These are phyloP conservation scores for Toxotes jaculatrix DNA, from an alignment of 2,113 vertebrate species.

Conservation along the genomic window DNA sequence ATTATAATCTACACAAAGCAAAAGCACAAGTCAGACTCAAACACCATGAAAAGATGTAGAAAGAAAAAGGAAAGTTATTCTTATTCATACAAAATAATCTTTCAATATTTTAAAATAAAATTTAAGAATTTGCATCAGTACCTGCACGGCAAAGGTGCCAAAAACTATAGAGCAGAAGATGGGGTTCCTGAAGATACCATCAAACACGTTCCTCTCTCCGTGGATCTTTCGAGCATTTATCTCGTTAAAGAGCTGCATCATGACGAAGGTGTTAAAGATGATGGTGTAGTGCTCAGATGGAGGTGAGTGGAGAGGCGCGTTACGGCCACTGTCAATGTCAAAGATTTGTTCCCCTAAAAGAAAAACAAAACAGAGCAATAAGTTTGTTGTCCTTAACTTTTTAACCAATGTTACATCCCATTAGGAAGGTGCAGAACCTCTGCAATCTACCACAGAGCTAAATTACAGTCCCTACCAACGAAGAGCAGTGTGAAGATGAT, in stretches of 20 bases:
- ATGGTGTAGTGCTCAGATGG: constrained; percentile 99
- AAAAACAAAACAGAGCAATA: neutral
- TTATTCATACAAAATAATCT: neutral
- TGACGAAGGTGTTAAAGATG: constrained; percentile 99
- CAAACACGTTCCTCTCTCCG: constrained; percentile 97
- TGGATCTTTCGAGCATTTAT: constrained; percentile 99
- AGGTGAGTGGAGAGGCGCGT: constrained; percentile 95
- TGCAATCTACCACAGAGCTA: neutral
- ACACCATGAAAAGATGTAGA: neutral
- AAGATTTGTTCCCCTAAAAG: constrained; percentile 93
- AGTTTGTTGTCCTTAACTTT: neutral
- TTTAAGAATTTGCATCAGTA: constrained; percentile 55
- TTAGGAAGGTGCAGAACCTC: neutral
- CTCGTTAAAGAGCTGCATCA: constrained; percentile 99
- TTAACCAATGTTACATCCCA: neutral
- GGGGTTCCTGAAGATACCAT: constrained; percentile 97
- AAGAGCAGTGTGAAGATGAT: constrained; percentile 97
- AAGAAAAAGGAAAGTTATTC: neutral
- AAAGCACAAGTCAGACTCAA: neutral
- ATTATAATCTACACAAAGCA: constrained; percentile 89
- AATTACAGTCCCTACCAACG: constrained; percentile 80
- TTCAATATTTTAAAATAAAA: neutral
- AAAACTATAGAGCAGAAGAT: constrained; percentile 98
- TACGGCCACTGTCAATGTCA: constrained; percentile 95
- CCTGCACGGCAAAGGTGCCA: constrained; percentile 95